Conservation (phyloP, 2,113 vertebrate species). For the Perognathus longimembris region DNA sequence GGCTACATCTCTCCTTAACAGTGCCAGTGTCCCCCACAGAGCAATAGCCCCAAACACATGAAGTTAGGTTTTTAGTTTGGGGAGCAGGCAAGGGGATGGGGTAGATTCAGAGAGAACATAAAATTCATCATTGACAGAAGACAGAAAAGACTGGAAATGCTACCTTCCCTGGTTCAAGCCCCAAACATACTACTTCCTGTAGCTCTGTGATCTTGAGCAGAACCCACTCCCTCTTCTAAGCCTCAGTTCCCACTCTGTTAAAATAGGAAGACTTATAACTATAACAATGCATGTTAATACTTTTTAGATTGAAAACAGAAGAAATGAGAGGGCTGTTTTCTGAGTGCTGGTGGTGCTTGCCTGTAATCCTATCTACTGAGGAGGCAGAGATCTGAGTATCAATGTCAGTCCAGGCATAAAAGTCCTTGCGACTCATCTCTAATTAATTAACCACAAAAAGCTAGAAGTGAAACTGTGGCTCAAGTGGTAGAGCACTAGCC, state of each 20-base stretch:
- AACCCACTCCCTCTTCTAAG: neutral
- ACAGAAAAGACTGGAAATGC: constrained; percentile 37
- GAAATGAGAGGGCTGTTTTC: neutral
- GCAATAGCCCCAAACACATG: neutral
- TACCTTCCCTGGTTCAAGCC: neutral
- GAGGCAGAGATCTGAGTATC: no score
- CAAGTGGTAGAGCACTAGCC: no score
- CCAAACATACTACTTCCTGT: neutral
- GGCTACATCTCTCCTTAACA: constrained; percentile 9
- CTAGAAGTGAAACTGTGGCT: no score
- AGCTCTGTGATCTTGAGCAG: constrained; percentile 27
- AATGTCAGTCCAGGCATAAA: no score
- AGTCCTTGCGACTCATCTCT: no score
- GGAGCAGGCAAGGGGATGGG: neutral
- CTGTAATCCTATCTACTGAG: no score
- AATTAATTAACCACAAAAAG: no score
- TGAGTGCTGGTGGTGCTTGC: no score
- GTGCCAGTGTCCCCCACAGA: neutral
- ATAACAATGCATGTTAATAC: constrained; percentile 25
- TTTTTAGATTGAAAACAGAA: constrained; percentile 30
- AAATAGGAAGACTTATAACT: neutral
- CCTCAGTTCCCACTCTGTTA: neutral
- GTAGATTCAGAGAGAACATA: neutral
- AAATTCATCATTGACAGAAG: constrained; percentile 29
- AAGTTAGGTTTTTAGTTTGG: constrained; percentile 25